Conservation (phyloP, 2,797 vertebrate species). For the Psittacula echo region DNA sequence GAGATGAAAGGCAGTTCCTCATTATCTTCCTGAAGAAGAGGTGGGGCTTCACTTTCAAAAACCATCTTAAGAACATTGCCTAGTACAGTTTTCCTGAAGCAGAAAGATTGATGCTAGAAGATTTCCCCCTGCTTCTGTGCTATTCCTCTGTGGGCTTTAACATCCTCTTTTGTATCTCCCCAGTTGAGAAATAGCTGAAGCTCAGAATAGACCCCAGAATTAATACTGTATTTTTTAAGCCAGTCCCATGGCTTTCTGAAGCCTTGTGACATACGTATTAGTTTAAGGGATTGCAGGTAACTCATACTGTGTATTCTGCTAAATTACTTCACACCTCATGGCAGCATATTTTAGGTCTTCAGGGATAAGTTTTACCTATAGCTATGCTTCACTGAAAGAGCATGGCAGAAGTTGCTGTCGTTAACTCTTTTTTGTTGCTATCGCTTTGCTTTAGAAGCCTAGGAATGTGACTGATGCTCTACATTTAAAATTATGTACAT, state of each 20-base stretch:
- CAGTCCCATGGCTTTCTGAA: background rate
- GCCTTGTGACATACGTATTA: background rate
- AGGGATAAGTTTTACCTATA: background rate
- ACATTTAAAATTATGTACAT: background rate
- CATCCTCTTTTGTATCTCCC: background rate
- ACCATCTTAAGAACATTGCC: background rate
- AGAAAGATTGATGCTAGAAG: background rate
- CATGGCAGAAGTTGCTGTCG: background rate
- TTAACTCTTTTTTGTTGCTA: background rate
- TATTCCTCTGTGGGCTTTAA: background rate
- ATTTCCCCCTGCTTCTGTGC: background rate
- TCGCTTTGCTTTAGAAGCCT: background rate
- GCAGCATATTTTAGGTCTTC: background rate
- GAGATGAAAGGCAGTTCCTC: background rate
- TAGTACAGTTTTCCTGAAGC: background rate
- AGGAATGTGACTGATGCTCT: background rate
- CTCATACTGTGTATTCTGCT: background rate
- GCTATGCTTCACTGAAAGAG: background rate
- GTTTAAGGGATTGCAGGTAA: background rate
- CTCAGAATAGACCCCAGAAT: background rate
- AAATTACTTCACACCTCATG: background rate
- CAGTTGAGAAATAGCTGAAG: background rate
- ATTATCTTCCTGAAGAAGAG: background rate
- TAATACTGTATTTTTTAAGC: background rate
- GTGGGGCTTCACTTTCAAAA: background rate